Conservation (phyloP, 2,797 vertebrate species). For the Cuniculus paca region DNA sequence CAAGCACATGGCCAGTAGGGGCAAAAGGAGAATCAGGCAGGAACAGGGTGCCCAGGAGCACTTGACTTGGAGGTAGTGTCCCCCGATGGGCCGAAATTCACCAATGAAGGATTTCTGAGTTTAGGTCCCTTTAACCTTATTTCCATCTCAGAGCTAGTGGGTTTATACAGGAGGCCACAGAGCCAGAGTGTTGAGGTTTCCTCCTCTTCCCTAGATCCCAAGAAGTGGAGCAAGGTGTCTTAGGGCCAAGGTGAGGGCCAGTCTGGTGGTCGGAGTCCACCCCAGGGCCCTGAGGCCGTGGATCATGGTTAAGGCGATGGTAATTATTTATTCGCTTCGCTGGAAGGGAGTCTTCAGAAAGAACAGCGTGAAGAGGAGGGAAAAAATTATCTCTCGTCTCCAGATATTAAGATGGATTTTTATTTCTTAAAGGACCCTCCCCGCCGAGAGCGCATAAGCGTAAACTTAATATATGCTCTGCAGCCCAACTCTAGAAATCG, state of each 20-base stretch:
- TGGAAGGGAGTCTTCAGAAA: conserved; percentile 82
- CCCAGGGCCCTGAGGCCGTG: conserved; percentile 48
- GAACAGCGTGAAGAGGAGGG: conserved; percentile 84
- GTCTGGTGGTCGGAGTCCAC: conserved; percentile 64
- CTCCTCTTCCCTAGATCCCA: background rate
- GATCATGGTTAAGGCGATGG: conserved; percentile 78
- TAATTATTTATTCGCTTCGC: conserved; percentile 85
- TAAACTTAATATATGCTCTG: conserved; percentile 88
- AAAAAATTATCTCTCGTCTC: conserved; percentile 85
- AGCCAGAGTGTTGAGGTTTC: background rate
- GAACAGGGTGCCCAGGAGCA: conserved; percentile 25
- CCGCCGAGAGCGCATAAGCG: conserved; percentile 84
- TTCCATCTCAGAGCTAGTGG: conserved; percentile 48
- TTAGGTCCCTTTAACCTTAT: conserved; percentile 53
- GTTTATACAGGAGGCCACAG: background rate
- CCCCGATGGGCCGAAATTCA: conserved; percentile 80
- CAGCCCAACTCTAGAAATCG: conserved; percentile 87
- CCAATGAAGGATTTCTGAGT: conserved; percentile 61
- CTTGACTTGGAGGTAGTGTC: conserved; percentile 48
- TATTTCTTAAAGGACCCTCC: conserved; percentile 87
- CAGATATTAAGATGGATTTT: conserved; percentile 87
- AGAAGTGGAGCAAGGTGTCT: conserved; percentile 57
- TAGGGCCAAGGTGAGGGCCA: conserved; percentile 81
- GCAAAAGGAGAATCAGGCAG: conserved; percentile 16
- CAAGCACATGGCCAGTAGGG: background rate